Evolutionary conservation across 2,888 invertebrate species (phyloP).

Genomic region (Platycheirus rosarum): DNA sequence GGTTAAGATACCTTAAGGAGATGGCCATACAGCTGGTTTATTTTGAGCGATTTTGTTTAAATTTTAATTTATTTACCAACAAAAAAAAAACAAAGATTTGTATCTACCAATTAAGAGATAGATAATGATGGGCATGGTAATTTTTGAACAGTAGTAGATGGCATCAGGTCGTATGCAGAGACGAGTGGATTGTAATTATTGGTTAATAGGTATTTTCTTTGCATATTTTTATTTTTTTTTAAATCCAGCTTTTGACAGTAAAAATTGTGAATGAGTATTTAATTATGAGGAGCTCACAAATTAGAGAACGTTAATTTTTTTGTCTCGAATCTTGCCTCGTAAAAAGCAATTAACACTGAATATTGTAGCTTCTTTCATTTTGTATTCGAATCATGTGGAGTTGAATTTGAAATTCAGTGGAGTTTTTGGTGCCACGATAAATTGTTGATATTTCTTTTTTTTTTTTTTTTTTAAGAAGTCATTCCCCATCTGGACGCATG

Average conservation of each 20-base stretch:
- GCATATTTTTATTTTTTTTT: neutral
- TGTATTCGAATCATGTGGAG: conserved; percentile 29
- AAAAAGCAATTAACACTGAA: conserved; percentile 26
- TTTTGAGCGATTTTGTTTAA: conserved; percentile 49
- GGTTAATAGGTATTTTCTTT: conserved; percentile 31
- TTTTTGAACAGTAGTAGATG: conserved; percentile 37
- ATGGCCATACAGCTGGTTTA: too few relatives aligned
- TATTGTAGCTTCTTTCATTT: conserved; percentile 27
- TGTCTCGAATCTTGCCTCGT: neutral
- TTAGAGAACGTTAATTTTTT: conserved; percentile 23
- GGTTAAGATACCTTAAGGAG: conserved; percentile 17
- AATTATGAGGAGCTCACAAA: conserved; percentile 27
- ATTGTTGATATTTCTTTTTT: conserved; percentile 13
- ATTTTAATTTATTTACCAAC: conserved; percentile 1
- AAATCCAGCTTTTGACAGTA: conserved; percentile 4
- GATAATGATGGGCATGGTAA: conserved; percentile 39
- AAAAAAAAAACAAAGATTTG: conserved; percentile 33
- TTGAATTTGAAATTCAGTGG: conserved; percentile 19
- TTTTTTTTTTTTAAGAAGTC: conserved; percentile 1
- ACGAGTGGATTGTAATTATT: conserved; percentile 53
- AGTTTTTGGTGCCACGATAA: conserved; percentile 36
- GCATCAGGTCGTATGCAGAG: conserved; percentile 13
- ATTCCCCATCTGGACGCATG: neutral
- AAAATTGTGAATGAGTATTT: conserved; percentile 17
- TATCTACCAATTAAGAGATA: conserved; percentile 68